Conservation (phyloP, 2,888 invertebrate species). For the Ceraclea dissimilis region DNA sequence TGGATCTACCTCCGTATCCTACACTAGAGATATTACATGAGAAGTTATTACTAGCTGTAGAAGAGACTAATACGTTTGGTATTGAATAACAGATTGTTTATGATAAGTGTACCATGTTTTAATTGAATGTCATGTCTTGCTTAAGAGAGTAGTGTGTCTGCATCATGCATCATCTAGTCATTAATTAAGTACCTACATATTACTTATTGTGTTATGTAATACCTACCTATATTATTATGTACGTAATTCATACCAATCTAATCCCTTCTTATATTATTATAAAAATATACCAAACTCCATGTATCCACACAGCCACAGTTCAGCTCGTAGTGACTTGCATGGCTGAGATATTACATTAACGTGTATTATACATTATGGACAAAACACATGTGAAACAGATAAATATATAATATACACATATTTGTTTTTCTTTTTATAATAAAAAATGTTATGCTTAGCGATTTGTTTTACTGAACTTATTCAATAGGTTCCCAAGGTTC, state of each 20-base stretch:
- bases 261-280: conserved; percentile 9
- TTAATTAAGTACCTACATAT: conserved; percentile 23
- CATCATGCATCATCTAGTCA: conserved; percentile 26
- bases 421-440: conserved; percentile 22
- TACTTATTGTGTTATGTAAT: too few relatives aligned
- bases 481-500: conserved; percentile 18
- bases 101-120: conserved; percentile 17
- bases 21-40: conserved; percentile 86
- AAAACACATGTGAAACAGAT: conserved; percentile 5
- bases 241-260: too few relatives aligned
- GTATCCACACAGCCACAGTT: too few relatives aligned
- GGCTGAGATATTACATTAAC: too few relatives aligned
- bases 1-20: conserved; percentile 94
- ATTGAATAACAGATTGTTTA: conserved; percentile 62
- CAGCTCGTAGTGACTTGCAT: too few relatives aligned
- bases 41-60: conserved; percentile 86
- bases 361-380: not conserved
- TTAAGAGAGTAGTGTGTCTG: conserved; percentile 10
- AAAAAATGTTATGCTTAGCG: conserved; percentile 19
- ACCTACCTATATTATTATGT: conserved; percentile 13
- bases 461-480: conserved; percentile 25
- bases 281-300: not conserved
- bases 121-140: not conserved
- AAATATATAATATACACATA: conserved; percentile 6
- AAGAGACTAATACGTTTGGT: conserved; percentile 94